A percentile compares a stretch with the other conserved stretches of the same genome.
Evolutionary conservation across 1,140 invertebrate genomes (phyloP).

Genomic region (Drosophila nigromelanica): DNA sequence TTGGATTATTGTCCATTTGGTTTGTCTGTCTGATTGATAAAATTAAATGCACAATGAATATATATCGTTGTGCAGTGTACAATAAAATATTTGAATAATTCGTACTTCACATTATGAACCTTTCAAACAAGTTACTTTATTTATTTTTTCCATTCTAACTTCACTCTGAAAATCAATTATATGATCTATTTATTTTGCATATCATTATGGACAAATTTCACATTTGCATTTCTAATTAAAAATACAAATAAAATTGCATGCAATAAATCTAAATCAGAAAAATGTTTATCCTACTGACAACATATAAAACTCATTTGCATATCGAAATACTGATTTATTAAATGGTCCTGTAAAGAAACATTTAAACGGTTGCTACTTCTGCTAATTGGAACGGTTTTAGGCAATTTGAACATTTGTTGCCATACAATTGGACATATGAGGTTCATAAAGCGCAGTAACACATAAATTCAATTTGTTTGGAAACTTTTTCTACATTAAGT

Average conservation of each 20-base stretch:
- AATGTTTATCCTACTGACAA: conserved; percentile 3
- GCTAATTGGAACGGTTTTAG: too few relatives aligned
- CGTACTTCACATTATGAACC: not conserved
- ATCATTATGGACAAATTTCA: conserved; percentile 28
- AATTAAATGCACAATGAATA: conserved; percentile 8
- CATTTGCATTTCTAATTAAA: conserved; percentile 69
- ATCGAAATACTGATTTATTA: conserved; percentile 13
- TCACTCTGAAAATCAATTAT: conserved; percentile 45
- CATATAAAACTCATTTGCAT: conserved; percentile 21
- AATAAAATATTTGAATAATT: conserved; percentile 1
- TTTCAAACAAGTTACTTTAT: conserved; percentile 8
- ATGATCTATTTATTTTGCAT: conserved; percentile 53
- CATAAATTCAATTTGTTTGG: too few relatives aligned
- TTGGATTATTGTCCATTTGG: conserved; percentile 34
- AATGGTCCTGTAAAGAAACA: not conserved
- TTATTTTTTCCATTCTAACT: not conserved
- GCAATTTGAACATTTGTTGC: too few relatives aligned
- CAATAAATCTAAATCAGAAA: conserved; percentile 7
- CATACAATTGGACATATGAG: too few relatives aligned
- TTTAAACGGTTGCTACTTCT: too few relatives aligned
- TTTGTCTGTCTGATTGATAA: conserved; percentile 5
- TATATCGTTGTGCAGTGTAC: not conserved
- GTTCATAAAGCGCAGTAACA: too few relatives aligned
- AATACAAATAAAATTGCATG: conserved; percentile 2
- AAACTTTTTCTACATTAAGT: not conserved